Conservation (phyloP, 2,888 invertebrate species). For the Sepiola atlantica region DNA sequence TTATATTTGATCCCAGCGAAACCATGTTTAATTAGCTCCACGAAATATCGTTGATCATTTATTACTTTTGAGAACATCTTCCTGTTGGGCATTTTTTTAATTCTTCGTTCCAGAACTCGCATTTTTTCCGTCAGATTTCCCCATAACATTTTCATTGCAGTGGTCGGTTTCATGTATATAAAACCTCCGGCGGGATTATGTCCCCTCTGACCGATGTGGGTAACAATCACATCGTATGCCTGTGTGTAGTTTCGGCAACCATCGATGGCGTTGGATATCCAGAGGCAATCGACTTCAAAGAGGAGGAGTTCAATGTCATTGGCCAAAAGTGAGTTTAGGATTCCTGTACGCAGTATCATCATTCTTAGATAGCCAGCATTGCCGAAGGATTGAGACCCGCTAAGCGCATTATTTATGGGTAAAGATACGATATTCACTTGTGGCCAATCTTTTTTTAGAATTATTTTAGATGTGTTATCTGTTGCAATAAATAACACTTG, state of each 20-base stretch:
- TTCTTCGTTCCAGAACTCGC: conserved; percentile 53
- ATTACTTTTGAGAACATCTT: conserved; percentile 55
- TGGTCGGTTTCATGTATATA: conserved; percentile 58
- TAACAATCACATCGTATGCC: conserved; percentile 58
- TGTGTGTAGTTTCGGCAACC: conserved; percentile 50
- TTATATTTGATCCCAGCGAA: conserved; percentile 55
- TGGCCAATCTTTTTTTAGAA: conserved; percentile 59
- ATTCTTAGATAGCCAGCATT: conserved; percentile 62
- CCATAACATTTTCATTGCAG: conserved; percentile 56
- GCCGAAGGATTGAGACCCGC: conserved; percentile 60
- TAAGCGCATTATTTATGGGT: conserved; percentile 49
- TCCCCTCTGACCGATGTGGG: conserved; percentile 52
- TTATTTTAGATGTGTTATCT: conserved; percentile 55
- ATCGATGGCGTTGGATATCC: conserved; percentile 60
- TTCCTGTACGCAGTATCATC: conserved; percentile 60
- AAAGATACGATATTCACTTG: conserved; percentile 56
- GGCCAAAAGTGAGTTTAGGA: conserved; percentile 54
- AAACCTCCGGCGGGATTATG: conserved; percentile 59
- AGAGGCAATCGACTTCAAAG: conserved; percentile 65
- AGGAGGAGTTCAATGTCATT: conserved; percentile 57
- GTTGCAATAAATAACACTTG: conserved; percentile 62
- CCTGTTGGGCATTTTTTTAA: conserved; percentile 51
- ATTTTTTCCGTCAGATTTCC: conserved; percentile 56
- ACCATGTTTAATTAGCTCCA: conserved; percentile 53
- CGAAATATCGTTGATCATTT: conserved; percentile 62